A percentile compares a stretch with the other conserved stretches of the same genome.
Conservation (phyloP, 2,113 vertebrate species). For the Platichthys flesus region DNA sequence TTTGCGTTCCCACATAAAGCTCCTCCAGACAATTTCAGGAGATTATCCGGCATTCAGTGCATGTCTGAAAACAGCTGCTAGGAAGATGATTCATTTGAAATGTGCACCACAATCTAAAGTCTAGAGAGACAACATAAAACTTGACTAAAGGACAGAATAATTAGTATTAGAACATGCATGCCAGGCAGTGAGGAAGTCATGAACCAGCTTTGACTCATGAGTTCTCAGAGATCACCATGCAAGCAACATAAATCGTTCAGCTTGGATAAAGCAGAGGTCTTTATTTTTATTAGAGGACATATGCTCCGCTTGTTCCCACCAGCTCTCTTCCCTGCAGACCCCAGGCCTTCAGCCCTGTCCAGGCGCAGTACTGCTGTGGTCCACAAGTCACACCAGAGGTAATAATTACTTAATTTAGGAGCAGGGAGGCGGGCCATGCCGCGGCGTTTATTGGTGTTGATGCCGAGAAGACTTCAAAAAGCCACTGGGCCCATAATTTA, state of each 20-base stretch:
- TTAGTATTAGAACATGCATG: conserved; percentile 24
- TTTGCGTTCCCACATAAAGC: no score
- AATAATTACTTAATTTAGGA: conserved; percentile 82
- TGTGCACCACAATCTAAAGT: background rate
- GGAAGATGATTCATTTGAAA: conserved; percentile 32
- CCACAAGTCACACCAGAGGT: conserved; percentile 72
- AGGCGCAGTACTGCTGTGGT: conserved; percentile 27
- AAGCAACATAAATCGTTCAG: conserved; percentile 63
- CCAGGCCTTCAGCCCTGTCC: conserved; percentile 38
- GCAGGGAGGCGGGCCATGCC: conserved; percentile 59
- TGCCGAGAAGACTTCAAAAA: conserved; percentile 79
- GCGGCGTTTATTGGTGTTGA: conserved; percentile 78
- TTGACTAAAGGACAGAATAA: background rate
- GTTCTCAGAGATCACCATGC: conserved; percentile 46
- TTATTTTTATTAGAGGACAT: conserved; percentile 68
- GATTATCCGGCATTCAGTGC: no score
- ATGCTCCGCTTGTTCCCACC: conserved; percentile 50
- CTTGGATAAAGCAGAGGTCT: conserved; percentile 51
- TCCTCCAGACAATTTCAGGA: no score
- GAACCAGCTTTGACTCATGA: conserved; percentile 33
- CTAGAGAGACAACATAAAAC: conserved; percentile 1
- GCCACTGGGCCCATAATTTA: conserved; percentile 74
- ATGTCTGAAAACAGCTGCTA: background rate
- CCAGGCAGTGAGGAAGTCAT: conserved; percentile 34
- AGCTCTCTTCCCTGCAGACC: conserved; percentile 36